Conservation (phyloP, 2,113 vertebrate genomes). For the Periophthalmus modestus region DNA sequence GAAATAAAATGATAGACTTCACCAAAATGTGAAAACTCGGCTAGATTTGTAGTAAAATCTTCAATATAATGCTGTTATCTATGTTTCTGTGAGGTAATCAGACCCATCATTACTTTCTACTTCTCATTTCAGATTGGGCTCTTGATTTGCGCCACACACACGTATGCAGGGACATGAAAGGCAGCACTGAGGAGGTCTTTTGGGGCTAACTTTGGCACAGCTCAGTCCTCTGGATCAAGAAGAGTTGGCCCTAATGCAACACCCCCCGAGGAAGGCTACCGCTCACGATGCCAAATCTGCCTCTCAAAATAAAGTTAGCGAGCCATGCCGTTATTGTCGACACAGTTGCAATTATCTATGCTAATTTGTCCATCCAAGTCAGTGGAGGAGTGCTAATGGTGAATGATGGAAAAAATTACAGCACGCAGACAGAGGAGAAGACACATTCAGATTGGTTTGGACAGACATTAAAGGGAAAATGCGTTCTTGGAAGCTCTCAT, state of each 20-base stretch:
- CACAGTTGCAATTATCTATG: slow-evolving; percentile 58
- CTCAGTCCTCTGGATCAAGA: slow-evolving; percentile 53
- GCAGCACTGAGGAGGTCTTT: slow-evolving; percentile 40
- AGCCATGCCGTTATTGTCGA: slow-evolving; percentile 61
- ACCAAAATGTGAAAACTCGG: no score
- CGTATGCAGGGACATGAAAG: slow-evolving; percentile 52
- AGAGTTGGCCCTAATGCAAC: slow-evolving; percentile 49
- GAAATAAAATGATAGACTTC: no score
- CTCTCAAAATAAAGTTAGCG: slow-evolving; percentile 51
- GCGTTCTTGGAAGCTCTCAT: slow-evolving; percentile 21
- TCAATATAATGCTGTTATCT: no score
- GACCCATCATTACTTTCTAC: not conserved
- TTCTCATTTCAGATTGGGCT: slow-evolving; percentile 22
- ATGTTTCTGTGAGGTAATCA: no score
- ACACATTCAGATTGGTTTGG: slow-evolving; percentile 48
- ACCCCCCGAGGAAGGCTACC: slow-evolving; percentile 39
- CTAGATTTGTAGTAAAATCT: no score
- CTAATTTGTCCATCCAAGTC: slow-evolving; percentile 48
- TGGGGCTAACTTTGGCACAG: slow-evolving; percentile 46
- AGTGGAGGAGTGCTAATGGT: slow-evolving; percentile 51
- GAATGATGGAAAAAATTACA: slow-evolving; percentile 52
- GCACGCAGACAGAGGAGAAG: slow-evolving; percentile 53
- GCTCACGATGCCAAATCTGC: slow-evolving; percentile 45
- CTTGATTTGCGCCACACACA: not conserved
- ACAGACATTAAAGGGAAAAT: slow-evolving; percentile 49